Conservation (phyloP, 2,888 invertebrate genomes). For the Microctonus aethiopoides region DNA sequence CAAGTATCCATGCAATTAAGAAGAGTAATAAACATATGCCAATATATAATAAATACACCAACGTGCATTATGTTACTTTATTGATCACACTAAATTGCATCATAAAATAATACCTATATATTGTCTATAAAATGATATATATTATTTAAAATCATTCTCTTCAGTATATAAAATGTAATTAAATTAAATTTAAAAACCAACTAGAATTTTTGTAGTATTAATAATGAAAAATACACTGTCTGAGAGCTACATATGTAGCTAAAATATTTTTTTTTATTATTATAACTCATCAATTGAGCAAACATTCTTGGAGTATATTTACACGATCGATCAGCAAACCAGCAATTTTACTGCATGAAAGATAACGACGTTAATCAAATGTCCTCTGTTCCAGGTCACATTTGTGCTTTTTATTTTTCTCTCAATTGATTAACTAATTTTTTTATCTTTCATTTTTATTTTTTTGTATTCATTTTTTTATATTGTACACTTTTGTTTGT, state of each 20-base stretch:
- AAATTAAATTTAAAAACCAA: too few relatives aligned
- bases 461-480: not conserved
- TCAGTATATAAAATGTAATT: too few relatives aligned
- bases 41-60: too few relatives aligned
- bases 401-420: constrained; percentile 8
- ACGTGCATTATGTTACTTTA: too few relatives aligned
- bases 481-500: not conserved
- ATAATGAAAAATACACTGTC: not conserved
- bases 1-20: too few relatives aligned
- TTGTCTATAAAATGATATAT: too few relatives aligned
- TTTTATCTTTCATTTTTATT: not conserved
- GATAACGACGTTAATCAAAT: not conserved
- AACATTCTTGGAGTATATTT: constrained; percentile 23
- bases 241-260: not conserved
- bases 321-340: not conserved
- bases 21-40: too few relatives aligned
- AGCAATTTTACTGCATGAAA: not conserved
- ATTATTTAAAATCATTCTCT: too few relatives aligned
- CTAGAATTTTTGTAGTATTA: not conserved
- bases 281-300: constrained; percentile 27
- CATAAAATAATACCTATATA: too few relatives aligned
- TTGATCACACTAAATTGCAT: too few relatives aligned
- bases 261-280: not conserved
- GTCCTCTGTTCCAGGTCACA: not conserved
- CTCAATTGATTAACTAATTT: not conserved